Evolutionary conservation across 1,140 invertebrate species (phyloP).

Genomic region (Muscidifurax raptorellus): DNA sequence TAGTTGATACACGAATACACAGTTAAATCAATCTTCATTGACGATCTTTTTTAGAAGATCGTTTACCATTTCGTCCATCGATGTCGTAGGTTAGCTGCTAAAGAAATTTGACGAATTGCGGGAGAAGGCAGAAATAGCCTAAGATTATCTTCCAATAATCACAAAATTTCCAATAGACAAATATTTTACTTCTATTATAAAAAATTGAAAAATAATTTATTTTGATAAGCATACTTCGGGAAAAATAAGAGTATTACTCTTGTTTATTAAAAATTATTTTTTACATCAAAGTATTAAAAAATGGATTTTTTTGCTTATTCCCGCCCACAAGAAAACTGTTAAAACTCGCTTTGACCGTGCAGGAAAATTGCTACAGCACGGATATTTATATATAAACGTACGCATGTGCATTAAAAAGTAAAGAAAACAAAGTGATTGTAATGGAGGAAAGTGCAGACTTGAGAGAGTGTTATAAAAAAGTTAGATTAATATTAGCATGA

Average conservation of each 20-base stretch:
- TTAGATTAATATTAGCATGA: background rate
- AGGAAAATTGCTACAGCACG: background rate
- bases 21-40: slow-evolving; percentile 44
- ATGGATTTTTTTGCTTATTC: background rate
- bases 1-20: slow-evolving; percentile 42
- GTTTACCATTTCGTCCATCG: slow-evolving; percentile 64
- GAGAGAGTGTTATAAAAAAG: background rate
- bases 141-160: background rate
- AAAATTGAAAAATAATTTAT: too few relatives aligned
- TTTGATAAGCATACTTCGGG: too few relatives aligned
- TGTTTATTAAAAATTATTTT: background rate
- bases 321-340: background rate
- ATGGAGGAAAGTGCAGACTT: background rate
- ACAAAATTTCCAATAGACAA: background rate
- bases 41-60: slow-evolving; percentile 43
- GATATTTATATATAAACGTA: background rate
- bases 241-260: too few relatives aligned
- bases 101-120: slow-evolving; percentile 40
- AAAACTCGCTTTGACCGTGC: background rate
- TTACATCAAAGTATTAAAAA: background rate
- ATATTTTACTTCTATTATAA: too few relatives aligned
- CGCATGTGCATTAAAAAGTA: slow-evolving; percentile 6
- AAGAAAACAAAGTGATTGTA: slow-evolving; percentile 28
- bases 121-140: background rate
- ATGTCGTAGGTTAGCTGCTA: slow-evolving; percentile 61